Evolutionary conservation across 2,888 invertebrate species (phyloP), one percentile per base, ranked within the genome.

Genomic region (Drosophila neonasuta): DNA sequence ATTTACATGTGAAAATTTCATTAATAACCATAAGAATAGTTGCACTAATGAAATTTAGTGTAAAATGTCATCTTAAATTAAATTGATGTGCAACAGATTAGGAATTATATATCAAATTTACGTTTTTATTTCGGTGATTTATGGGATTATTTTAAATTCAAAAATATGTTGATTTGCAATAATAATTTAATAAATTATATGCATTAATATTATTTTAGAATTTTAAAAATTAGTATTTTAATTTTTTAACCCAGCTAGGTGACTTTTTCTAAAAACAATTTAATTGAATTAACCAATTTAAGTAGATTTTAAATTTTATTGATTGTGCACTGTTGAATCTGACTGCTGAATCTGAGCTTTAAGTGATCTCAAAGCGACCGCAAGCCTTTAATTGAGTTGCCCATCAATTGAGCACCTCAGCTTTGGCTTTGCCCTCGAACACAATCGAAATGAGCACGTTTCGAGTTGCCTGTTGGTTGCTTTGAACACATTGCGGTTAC

Each of bases 401-500:
- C 57, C 68, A 49, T 20, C 70, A 57, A 58, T 44, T 56, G 68
- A 29, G 11, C 36, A 17, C 41, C 57, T 59, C 50, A 59, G 57
- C 34, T 29, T 50, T 42, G 44, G 62, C 46, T 57, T 50, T 72
- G 11, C 52, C 2, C 49, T 32, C 64, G 3, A 61, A 67, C 24
- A 46, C 63, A 61, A 51, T 54, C 57, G 44, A 61, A 74, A 71
- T 75, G 45, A 61, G 71, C 74, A 75, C 68, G 81, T 62, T 79
- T 79, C 76, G 46, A 68, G 77, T 80, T 77, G 71, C 68, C 71
- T 56, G 64, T 44, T 46, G 60, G 71, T 62, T 69, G 77, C 84
- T 79, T 80, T 80, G 77, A 80, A 77, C 79, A 59, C 65, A 72
- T 72, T 84, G 80, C 55, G 80, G 80, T 77, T 81, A 63, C 79